phyloP scores from a whole-genome alignment of 2,888 invertebrate genomes.

The Glaucopsyche alexis region DNA sequence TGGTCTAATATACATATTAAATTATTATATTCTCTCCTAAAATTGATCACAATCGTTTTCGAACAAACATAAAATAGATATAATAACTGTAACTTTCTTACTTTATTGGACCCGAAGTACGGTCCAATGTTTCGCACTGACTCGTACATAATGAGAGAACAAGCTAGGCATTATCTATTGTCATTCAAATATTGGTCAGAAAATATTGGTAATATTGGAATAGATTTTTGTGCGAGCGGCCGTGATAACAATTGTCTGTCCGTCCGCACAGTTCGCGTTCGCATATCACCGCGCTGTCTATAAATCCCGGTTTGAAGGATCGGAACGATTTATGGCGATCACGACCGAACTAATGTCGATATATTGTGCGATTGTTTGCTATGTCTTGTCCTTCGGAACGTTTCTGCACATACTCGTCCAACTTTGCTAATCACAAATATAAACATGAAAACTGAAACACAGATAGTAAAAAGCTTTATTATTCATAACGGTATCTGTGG shows the following conservation, averaged over 20 bases:
- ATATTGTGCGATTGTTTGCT: constrained; percentile 10
- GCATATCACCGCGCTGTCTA: constrained; percentile 15
- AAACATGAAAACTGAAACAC: too few species aligned
- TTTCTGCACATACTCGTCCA: not conserved
- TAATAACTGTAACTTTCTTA: too few species aligned
- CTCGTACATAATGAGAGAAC: too few species aligned
- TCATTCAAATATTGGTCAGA: constrained; percentile 1
- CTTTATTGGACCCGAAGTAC: too few species aligned
- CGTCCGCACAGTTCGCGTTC: not conserved
- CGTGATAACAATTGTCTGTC: constrained; percentile 17
- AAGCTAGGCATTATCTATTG: not conserved
- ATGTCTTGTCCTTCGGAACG: not conserved
- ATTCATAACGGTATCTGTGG: too few species aligned
- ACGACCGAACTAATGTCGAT: constrained; percentile 18
- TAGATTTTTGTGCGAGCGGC: not conserved
- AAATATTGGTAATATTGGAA: not conserved
- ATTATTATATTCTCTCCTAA: too few species aligned
- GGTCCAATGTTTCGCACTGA: too few species aligned
- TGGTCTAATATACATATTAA: too few species aligned
- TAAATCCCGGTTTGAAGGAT: constrained; percentile 23
- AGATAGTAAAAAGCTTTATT: too few species aligned
- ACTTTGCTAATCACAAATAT: not conserved
- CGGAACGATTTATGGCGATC: not conserved
- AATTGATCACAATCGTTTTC: too few species aligned
- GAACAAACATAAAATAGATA: too few species aligned